Base-by-base conservation (phyloP, 1,140 invertebrate species). In the Babylonia areolata region DNA sequence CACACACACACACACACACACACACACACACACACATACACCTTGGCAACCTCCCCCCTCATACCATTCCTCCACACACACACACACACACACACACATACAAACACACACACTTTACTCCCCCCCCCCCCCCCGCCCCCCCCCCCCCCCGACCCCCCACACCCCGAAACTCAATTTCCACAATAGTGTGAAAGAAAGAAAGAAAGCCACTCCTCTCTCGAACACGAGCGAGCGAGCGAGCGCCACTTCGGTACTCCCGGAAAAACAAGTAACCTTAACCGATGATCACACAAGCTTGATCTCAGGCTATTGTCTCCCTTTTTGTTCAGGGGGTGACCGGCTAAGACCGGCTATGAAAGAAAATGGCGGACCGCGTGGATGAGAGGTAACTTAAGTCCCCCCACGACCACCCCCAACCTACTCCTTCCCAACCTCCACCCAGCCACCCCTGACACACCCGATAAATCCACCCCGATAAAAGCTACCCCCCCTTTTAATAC, bases 261-360 rank as follows among this genome's bases (percentile, higher is more conserved):
- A 23, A n/a, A 80, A 40, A 42, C 77, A 31, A 80, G 78, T 51
- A 80, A 80, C 40, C 42, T 80, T 54, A 80, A 80, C 78, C 78
- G 78, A 77, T 80, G 46, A 80, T 51, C 78, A 80, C 40, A 80
- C 78, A 80, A 12, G 28, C 78, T 80, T 54, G 28, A 80, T 80
- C 40, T 51, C 20, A 31, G n/a, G 42, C 58, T 23, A 80, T 80
- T 80, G 78, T 80, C 46, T 80, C 78, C 78, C 46, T 80, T 80
- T 80, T 51, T 80, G 78, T 80, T 31, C 20, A 5, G 40, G n/a
- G n/a, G 17, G 46, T 28, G 78, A 28, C 11, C 75, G 31, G 31
- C 28, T 23, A 31, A 54, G 78, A 51, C 31, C 42, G n/a, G 31
- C 28, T 2, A 31, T 9, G 23, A 11, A 28, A 17, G 17, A 80